Evolutionary conservation across 2,888 invertebrate genomes (phyloP).

Genomic region (Drosophila kambysellisi): DNA sequence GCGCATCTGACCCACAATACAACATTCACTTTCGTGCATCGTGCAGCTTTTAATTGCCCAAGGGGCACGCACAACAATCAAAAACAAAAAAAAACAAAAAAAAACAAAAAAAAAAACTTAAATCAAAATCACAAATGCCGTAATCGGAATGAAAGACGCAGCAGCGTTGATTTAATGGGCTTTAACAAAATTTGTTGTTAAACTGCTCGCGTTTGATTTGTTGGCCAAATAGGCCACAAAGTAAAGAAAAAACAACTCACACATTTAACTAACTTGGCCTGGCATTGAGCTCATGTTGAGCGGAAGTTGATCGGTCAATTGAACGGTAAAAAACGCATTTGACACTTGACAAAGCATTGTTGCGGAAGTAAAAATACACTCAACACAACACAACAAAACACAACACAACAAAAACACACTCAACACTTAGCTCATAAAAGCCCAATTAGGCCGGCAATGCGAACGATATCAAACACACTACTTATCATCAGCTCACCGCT

Average conservation of each 20-base stretch:
- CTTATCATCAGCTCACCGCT: conserved; percentile 17
- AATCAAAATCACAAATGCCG: conserved; percentile 56
- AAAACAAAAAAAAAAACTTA: conserved; percentile 13
- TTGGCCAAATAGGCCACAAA: conserved; percentile 44
- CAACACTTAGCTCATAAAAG: conserved; percentile 28
- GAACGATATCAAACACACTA: conserved; percentile 21
- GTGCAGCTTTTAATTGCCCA: conserved; percentile 75
- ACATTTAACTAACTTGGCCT: conserved; percentile 7
- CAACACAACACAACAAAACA: not conserved
- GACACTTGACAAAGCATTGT: conserved; percentile 47
- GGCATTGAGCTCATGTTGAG: conserved; percentile 56
- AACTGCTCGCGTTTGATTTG: conserved; percentile 69
- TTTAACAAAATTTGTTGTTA: conserved; percentile 67
- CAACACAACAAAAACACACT: not conserved
- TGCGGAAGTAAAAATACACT: conserved; percentile 48
- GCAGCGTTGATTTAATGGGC: conserved; percentile 29
- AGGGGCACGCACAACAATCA: conserved; percentile 50
- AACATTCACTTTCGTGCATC: conserved; percentile 75
- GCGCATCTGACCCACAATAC: conserved; percentile 25
- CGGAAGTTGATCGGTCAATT: conserved; percentile 61
- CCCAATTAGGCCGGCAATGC: conserved; percentile 53
- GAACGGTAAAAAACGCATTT: conserved; percentile 51
- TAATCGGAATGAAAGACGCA: conserved; percentile 52
- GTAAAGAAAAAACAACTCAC: conserved; percentile 18
- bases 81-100: conserved; percentile 13